A percentile compares a stretch with the other conserved stretches of the same genome.
These are phyloP conservation scores for Battus philenor DNA, from an alignment of 1,140 invertebrate genomes.

Conservation along the genomic window DNA sequence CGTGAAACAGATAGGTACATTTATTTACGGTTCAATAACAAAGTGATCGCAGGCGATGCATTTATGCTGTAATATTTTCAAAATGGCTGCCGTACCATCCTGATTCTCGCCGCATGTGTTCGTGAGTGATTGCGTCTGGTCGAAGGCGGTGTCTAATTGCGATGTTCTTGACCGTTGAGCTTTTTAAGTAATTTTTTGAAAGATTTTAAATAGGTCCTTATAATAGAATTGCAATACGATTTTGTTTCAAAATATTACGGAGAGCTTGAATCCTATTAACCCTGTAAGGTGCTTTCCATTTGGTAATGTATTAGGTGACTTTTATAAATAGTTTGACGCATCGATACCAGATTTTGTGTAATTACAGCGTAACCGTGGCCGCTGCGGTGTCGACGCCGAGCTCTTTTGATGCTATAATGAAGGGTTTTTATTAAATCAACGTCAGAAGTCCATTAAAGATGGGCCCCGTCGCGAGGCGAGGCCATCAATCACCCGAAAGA, in stretches of 20 bases:
- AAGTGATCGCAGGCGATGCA: conserved; percentile 21
- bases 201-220: too few species aligned
- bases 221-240: conserved; percentile 22
- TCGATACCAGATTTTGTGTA: conserved; percentile 26
- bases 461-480: conserved; percentile 34
- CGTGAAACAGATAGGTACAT: conserved; percentile 25
- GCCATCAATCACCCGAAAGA: conserved; percentile 59
- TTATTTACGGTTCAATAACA: conserved; percentile 29
- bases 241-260: neutral
- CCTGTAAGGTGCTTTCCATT: too few species aligned
- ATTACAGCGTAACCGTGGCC: conserved; percentile 44
- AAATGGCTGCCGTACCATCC: conserved; percentile 31
- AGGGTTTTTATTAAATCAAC: conserved; percentile 74
- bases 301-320: conserved; percentile 15
- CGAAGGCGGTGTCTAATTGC: conserved; percentile 27
- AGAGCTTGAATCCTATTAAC: conserved; percentile 18
- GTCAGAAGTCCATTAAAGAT: conserved; percentile 67
- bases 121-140: conserved; percentile 33
- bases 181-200: too few species aligned
- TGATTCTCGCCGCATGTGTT: conserved; percentile 20
- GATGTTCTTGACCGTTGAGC: too few species aligned
- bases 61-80: conserved; percentile 35
- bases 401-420: conserved; percentile 59
- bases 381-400: conserved; percentile 39
- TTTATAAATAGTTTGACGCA: conserved; percentile 17